Evolutionary conservation across 1,140 invertebrate species (phyloP).

Genomic region (Popillia japonica): DNA sequence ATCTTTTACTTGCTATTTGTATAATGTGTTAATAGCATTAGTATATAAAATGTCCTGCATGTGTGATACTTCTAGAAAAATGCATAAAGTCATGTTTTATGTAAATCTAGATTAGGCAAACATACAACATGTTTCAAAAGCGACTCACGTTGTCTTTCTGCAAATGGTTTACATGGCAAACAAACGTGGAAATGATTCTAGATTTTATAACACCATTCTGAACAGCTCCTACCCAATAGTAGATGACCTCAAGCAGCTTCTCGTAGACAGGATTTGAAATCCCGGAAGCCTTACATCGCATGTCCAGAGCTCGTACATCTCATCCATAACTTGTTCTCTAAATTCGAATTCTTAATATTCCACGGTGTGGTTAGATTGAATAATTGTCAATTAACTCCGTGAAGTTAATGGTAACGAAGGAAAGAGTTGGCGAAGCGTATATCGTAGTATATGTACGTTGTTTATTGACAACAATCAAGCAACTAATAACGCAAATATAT

Average conservation of each 20-base stretch:
- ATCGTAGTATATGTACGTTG: background rate
- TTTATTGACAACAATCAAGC: background rate
- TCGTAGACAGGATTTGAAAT: background rate
- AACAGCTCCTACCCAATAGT: background rate
- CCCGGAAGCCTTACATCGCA: conserved; percentile 23
- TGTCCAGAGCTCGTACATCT: conserved; percentile 13
- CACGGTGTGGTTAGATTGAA: background rate
- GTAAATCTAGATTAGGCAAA: conserved; percentile 1
- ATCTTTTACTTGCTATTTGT: no score
- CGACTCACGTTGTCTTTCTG: background rate
- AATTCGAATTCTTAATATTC: conserved; percentile 31
- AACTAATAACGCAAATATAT: background rate
- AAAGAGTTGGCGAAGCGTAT: background rate
- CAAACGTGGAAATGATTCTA: background rate
- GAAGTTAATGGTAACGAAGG: background rate
- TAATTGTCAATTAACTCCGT: conserved; percentile 18
- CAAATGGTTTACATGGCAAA: background rate
- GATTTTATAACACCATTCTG: background rate
- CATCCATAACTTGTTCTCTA: background rate
- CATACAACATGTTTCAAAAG: background rate
- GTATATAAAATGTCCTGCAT: no score
- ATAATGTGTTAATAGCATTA: no score
- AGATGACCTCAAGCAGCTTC: background rate
- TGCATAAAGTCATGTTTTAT: background rate
- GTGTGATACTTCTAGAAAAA: no score